phyloP scores from a whole-genome alignment of 2,888 invertebrate species.

The Polydrusus cervinus region DNA sequence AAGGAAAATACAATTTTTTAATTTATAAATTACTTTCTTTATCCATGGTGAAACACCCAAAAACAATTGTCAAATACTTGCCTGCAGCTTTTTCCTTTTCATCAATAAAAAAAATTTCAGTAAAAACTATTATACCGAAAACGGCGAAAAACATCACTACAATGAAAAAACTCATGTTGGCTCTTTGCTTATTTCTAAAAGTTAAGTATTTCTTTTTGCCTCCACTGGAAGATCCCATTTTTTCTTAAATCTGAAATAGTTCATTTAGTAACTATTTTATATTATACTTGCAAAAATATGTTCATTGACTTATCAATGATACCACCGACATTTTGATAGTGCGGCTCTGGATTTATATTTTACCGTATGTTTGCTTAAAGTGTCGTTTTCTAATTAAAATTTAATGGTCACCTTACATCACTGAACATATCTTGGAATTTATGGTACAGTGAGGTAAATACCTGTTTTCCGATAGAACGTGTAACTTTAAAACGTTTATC shows the following conservation, averaged over 20 bases:
- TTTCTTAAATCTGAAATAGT: constrained; percentile 31
- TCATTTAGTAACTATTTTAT: neutral
- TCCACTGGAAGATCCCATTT: constrained; percentile 67
- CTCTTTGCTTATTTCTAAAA: constrained; percentile 81
- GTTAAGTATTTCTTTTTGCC: constrained; percentile 65
- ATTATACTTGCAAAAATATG: too few relatives aligned
- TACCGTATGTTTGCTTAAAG: too few relatives aligned
- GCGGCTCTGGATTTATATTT: too few relatives aligned
- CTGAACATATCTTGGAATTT: too few relatives aligned
- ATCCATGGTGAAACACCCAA: neutral
- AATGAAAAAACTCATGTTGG: constrained; percentile 92
- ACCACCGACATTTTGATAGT: too few relatives aligned
- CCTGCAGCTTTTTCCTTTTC: constrained; percentile 75
- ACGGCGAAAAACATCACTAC: constrained; percentile 93
- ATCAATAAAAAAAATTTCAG: constrained; percentile 85
- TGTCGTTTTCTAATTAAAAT: too few relatives aligned
- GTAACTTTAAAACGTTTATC: too few relatives aligned
- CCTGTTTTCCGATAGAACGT: too few relatives aligned
- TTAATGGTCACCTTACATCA: too few relatives aligned
- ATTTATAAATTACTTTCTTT: neutral
- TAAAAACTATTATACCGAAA: constrained; percentile 89
- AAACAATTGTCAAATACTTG: neutral
- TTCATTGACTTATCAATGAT: too few relatives aligned
- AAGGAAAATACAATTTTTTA: neutral
- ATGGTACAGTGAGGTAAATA: too few relatives aligned